Conservation (phyloP, 2,888 invertebrate species). For the Elmis aenea region DNA sequence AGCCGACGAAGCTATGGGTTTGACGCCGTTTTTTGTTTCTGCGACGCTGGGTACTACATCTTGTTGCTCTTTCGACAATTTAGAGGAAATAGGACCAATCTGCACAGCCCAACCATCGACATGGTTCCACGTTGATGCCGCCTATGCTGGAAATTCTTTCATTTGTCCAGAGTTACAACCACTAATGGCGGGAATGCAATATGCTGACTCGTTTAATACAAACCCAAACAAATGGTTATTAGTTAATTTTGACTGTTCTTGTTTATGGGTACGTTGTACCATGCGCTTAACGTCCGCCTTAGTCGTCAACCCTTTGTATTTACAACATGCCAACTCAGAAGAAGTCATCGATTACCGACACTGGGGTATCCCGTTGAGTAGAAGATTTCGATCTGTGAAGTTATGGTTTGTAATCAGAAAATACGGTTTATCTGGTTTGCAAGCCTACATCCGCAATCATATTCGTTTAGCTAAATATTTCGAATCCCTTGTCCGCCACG, state of each 20-base stretch:
- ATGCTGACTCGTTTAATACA: constrained; percentile 80
- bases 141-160: constrained; percentile 82
- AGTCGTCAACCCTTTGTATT: constrained; percentile 80
- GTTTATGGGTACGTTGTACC: constrained; percentile 76
- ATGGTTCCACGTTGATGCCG: constrained; percentile 88
- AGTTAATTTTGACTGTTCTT: constrained; percentile 80
- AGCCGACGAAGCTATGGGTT: constrained; percentile 67
- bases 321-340: constrained; percentile 74
- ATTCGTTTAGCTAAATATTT: constrained; percentile 72
- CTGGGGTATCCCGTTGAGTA: constrained; percentile 82
- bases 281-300: constrained; percentile 75
- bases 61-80: constrained; percentile 77
- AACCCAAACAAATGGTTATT: constrained; percentile 87
- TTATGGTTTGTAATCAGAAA: constrained; percentile 82
- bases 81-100: constrained; percentile 72
- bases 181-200: constrained; percentile 61
- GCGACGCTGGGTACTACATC: constrained; percentile 81
- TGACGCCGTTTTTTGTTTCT: constrained; percentile 79
- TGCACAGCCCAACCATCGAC: constrained; percentile 56
- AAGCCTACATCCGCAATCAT: constrained; percentile 78
- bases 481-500: constrained; percentile 61
- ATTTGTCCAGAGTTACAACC: constrained; percentile 78
- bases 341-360: constrained; percentile 70
- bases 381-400: constrained; percentile 80
- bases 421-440: constrained; percentile 78